A percentile compares a stretch with the other conserved stretches of the same genome.
Evolutionary conservation across 2,113 vertebrate genomes (phyloP).

Genomic region (Psephotus haematonotus): DNA sequence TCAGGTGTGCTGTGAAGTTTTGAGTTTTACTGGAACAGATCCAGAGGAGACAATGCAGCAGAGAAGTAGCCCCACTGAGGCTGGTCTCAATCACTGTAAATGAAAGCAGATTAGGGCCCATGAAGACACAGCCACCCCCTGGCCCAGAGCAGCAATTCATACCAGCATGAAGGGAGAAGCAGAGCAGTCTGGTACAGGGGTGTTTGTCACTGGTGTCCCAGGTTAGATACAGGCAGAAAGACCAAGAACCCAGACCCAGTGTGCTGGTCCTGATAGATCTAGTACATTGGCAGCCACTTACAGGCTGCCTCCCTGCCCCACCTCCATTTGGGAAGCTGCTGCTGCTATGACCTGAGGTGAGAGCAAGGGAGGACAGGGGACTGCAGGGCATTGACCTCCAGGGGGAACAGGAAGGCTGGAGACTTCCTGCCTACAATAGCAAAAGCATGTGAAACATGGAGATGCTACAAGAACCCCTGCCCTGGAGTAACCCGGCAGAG

Average conservation of each 20-base stretch:
- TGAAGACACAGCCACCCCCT: neutral
- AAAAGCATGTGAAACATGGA: neutral
- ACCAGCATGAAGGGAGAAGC: accelerated
- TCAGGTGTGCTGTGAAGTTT: accelerated
- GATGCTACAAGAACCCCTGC: neutral
- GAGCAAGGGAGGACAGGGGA: neutral
- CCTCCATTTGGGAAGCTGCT: neutral
- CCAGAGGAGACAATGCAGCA: neutral
- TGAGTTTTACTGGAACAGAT: neutral
- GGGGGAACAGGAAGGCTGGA: neutral
- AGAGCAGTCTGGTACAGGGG: neutral
- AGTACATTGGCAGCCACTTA: neutral
- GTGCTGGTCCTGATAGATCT: accelerated
- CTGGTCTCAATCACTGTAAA: neutral
- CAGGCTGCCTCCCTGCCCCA: neutral
- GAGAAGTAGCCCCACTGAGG: neutral
- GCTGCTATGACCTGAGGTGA: neutral
- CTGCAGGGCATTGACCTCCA: conserved; percentile 22
- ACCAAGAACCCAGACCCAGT: neutral
- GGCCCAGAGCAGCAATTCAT: neutral
- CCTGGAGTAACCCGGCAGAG: conserved; percentile 29
- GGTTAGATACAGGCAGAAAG: neutral
- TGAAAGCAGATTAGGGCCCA: neutral
- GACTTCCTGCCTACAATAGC: neutral
- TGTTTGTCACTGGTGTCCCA: neutral